Percentiles rank a stretch among this genome's conserved stretches.
Conservation (phyloP, 2,888 invertebrate species). For the Maniola hyperantus region DNA sequence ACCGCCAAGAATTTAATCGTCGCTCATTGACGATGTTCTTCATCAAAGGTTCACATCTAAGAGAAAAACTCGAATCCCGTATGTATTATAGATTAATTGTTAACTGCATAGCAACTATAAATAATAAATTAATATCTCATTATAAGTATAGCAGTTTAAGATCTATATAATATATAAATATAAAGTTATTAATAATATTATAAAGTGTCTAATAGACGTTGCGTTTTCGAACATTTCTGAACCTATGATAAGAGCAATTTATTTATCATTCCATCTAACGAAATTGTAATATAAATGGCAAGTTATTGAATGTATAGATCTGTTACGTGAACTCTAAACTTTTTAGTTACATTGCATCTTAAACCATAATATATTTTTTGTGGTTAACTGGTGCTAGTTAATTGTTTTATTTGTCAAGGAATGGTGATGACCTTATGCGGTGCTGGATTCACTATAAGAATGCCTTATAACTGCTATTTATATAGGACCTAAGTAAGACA, state of each 20-base stretch:
- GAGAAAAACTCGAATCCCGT: slow-evolving; percentile 40
- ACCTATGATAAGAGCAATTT: slow-evolving; percentile 20
- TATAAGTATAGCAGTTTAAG: slow-evolving; percentile 42
- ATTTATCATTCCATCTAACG: slow-evolving; percentile 21
- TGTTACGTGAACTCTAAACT: slow-evolving; percentile 5
- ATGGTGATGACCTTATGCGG: neutral
- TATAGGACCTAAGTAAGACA: too few relatives aligned
- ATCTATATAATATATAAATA: slow-evolving; percentile 27
- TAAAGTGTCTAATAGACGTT: slow-evolving; percentile 16
- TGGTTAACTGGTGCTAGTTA: slow-evolving; percentile 10
- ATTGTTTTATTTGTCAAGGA: neutral
- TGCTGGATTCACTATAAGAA: neutral
- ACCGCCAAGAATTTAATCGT: slow-evolving; percentile 70
- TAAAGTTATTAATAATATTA: slow-evolving; percentile 13
- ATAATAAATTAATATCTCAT: slow-evolving; percentile 42
- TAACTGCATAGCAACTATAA: slow-evolving; percentile 33
- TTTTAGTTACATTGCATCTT: slow-evolving; percentile 4
- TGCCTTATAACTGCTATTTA: neutral
- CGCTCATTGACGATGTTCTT: slow-evolving; percentile 30
- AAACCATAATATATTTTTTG: neutral
- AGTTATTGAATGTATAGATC: slow-evolving; percentile 8
- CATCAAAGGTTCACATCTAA: slow-evolving; percentile 35
- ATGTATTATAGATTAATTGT: slow-evolving; percentile 42
- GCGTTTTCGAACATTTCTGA: neutral
- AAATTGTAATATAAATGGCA: slow-evolving; percentile 6